Base-by-base conservation (phyloP, 2,113 vertebrate species). In the Holacanthus passer region DNA sequence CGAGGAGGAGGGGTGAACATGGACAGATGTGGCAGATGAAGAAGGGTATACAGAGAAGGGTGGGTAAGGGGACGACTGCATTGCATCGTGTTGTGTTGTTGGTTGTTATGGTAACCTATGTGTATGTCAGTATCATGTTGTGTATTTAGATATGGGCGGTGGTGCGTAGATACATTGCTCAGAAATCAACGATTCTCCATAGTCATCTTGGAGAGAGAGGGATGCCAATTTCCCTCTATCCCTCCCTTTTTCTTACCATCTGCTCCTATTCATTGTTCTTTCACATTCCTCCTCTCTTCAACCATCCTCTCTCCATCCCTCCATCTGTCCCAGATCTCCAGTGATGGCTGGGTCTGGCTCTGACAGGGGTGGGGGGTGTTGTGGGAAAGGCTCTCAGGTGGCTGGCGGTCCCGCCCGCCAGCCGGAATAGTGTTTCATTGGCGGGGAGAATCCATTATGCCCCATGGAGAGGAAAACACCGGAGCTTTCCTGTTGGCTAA, bases 391-490 rank as follows among this genome's bases (percentile, higher is more conserved):
- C 63, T 83, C 90, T 93, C 91, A 92, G 94, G 91, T 94, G 92
- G 87, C 91, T 73, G 89, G 56, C 35, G 17, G 81, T 65, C 65
- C 68, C 10, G 81, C 59, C 90, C 48, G 88, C 87, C 86, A 87
- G 86, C 74, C 66, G 86, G 92, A 94, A 87, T 92, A 89, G 41
- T 79, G 81, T 94, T 95, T 95, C 93, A 95, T 88, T 89, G 89
- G 89, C 89, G 87, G 73, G 85, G 94, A 93, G 91, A 95, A 95
- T 95, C 94, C 93, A 95, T 95, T 95, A 92, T 89, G 76, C 55
- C 69, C 84, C 85, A 78, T 89, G 91, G 86, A 91, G 89, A 91
- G 88, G 84, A 94, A 92, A 93, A 91, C 89, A 93, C 89, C 77
- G 78, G 85, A 87, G 88, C 93, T 89, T 94, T 94, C 91, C 92